These are phyloP conservation scores for Druceiella hillmani DNA, from an alignment of 2,888 invertebrate species.

Conservation along the genomic window DNA sequence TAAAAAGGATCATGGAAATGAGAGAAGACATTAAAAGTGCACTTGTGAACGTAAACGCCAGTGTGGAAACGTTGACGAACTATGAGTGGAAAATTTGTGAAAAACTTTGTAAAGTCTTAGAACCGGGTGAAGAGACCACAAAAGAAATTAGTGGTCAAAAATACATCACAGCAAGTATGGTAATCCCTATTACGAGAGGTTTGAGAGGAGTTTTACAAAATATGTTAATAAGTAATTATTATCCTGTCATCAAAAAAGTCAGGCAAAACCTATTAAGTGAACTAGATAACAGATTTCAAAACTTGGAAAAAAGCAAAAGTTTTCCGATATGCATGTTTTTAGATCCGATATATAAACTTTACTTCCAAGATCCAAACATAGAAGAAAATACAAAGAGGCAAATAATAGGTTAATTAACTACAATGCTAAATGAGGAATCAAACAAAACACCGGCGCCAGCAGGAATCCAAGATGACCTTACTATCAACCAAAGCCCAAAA, in stretches of 20 bases:
- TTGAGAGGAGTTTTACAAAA: neutral
- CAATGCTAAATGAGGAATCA: too few species aligned
- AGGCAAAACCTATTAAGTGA: constrained; percentile 4
- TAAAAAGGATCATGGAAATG: neutral
- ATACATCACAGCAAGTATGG: constrained; percentile 15
- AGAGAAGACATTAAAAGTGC: neutral
- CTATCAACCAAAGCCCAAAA: too few species aligned
- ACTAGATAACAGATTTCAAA: constrained; percentile 14
- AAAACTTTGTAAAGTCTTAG: constrained; percentile 1
- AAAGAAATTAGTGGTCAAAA: constrained; percentile 19
- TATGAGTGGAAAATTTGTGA: constrained; percentile 4
- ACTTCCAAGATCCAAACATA: constrained; percentile 12
- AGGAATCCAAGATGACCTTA: too few species aligned
- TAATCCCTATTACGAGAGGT: constrained; percentile 15
- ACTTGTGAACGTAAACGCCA: neutral
- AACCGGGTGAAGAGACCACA: constrained; percentile 16
- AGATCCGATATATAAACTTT: constrained; percentile 17
- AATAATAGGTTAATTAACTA: too few species aligned
- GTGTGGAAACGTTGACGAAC: neutral
- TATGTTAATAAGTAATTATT: neutral
- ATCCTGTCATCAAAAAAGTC: neutral
- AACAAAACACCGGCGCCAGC: too few species aligned
- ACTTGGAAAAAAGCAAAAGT: constrained; percentile 13
- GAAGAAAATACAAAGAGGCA: constrained; percentile 15
- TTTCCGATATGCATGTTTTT: constrained; percentile 15